Base-by-base conservation (phyloP, 2,888 invertebrate species). In the Pollenia labialis region DNA sequence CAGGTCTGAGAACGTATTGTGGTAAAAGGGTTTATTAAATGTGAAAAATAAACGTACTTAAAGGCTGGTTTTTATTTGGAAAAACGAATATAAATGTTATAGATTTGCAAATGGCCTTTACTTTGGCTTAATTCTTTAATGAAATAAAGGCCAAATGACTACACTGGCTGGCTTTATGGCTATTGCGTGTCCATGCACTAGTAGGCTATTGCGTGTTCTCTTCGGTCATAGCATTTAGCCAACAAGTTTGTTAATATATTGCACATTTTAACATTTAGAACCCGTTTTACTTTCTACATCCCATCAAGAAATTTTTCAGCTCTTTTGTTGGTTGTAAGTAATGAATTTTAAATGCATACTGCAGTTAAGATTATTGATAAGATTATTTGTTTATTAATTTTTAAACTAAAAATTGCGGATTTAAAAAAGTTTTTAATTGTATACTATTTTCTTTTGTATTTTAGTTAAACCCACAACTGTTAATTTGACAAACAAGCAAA, bases 391-490 rank as follows among this genome's bases (percentile, higher is more conserved):
- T 79, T 32, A 80, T 58, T 72, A 58, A 32, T 84, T 58, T 80
- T 71, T n/a, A 52, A 48, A 16, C 14, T 16, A 50, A 50, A 58
- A 60, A 40, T 40, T 18, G 8, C 8, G 10, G 52, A 14, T 52
- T 23, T 23, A 50, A 54, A 16, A 23, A 32, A 32, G 50, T 52
- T 11, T 75, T 60, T 52, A 42, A 18, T 64, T 18, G 14, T 76
- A 32, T 32, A 32, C 32, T 32, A n/a, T 58, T 44, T 76, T 54
- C 52, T n/a, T 23, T 62, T n/a, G 32, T 32, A 32, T 32, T 90
- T 50, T 95, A 98, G 98, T 98, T 92, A 96, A 96, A 91, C 98
- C 98, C 50, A 95, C 96, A 88, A 95, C 95, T 89, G 97, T 97
- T 88, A 95, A 95, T 91, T 96, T 98, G 90, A 94, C 96, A 89